A percentile compares a stretch with the other conserved stretches of the same genome.
phyloP scores from a whole-genome alignment of 2,888 invertebrate genomes.

The Plusia festucae region DNA sequence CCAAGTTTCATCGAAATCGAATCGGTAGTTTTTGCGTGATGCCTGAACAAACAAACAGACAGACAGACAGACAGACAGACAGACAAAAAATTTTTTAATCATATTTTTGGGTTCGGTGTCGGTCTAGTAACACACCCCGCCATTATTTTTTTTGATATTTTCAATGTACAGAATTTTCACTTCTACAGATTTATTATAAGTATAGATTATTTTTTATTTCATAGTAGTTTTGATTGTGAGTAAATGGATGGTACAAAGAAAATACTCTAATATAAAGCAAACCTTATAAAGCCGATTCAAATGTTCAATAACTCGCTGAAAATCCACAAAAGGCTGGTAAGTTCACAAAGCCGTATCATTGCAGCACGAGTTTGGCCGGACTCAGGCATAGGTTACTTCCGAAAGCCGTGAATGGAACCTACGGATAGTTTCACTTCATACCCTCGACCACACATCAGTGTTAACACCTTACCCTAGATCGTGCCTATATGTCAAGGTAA shows the following conservation, averaged over 20 bases:
- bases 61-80: too few species aligned
- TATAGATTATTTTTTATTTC: too few species aligned
- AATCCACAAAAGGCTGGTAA: constrained; percentile 13
- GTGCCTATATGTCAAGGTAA: background rate
- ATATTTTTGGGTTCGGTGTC: too few species aligned
- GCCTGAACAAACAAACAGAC: too few species aligned
- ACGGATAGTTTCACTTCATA: constrained; percentile 41
- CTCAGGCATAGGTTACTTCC: constrained; percentile 37
- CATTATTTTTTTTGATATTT: too few species aligned
- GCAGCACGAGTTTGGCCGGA: constrained; percentile 13
- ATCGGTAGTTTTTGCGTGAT: too few species aligned
- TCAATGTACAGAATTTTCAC: too few species aligned
- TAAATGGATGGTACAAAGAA: background rate
- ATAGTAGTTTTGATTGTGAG: too few species aligned
- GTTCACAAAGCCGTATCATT: constrained; percentile 11
- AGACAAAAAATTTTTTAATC: too few species aligned
- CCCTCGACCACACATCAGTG: background rate
- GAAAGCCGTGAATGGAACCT: constrained; percentile 33
- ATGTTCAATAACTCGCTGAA: background rate
- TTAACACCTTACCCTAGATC: background rate
- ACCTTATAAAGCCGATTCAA: background rate
- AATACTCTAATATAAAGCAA: background rate
- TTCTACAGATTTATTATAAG: too few species aligned
- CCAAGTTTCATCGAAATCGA: too few species aligned
- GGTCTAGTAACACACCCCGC: too few species aligned